Conservation (phyloP, 2,113 vertebrate genomes). For the Hippocampus mohnikei region DNA sequence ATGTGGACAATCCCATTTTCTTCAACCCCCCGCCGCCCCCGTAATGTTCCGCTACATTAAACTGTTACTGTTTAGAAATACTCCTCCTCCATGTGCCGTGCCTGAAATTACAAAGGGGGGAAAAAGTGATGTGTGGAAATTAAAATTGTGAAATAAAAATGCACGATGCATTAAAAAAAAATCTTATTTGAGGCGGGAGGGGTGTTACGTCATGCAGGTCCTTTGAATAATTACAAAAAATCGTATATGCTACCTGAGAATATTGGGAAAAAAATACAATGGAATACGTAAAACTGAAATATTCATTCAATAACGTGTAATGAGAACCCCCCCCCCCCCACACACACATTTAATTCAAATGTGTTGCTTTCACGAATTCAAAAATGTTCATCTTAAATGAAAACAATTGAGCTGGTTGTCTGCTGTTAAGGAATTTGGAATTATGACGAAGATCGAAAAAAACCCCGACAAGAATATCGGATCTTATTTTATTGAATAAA, state of each 20-base stretch:
- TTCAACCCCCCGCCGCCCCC: not conserved
- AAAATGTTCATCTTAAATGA: not conserved
- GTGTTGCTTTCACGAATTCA: not conserved
- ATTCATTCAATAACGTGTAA: not conserved
- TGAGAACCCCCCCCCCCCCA: not conserved
- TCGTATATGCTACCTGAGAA: too few species aligned
- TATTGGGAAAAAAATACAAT: not conserved
- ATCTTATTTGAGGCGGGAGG: too few species aligned
- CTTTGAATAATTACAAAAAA: too few species aligned
- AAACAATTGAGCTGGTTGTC: too few species aligned
- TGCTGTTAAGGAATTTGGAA: too few species aligned
- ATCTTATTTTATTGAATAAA: too few species aligned
- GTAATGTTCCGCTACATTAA: constrained; percentile 56
- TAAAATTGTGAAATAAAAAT: not conserved
- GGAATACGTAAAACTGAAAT: not conserved
- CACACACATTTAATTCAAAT: not conserved
- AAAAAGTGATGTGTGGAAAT: too few species aligned
- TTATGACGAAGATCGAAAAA: too few species aligned
- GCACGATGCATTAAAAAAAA: not conserved
- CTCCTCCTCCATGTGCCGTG: not conserved
- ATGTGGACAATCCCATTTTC: constrained; percentile 9
- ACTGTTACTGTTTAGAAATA: not conserved
- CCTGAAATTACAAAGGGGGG: too few species aligned
- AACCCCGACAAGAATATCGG: too few species aligned
- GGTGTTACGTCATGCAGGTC: too few species aligned